Conservation (phyloP, 2,797 vertebrate genomes). For the Mormyrus hasselquistii region DNA sequence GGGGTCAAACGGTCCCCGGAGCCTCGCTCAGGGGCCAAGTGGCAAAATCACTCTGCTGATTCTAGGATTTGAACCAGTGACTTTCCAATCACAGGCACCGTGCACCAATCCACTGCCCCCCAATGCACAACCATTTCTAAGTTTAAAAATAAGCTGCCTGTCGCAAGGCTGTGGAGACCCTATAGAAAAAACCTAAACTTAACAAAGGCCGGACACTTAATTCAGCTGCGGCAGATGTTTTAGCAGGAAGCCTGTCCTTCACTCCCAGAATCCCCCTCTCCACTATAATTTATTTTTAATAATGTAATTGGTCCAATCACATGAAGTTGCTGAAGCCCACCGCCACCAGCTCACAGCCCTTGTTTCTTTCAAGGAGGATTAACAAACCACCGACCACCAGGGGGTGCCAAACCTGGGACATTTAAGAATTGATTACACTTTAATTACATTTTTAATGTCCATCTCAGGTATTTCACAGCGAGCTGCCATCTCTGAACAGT, state of each 20-base stretch:
- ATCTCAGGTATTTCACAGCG: not conserved
- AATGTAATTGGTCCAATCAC: not conserved
- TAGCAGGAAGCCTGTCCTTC: not conserved
- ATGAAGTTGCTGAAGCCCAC: not conserved
- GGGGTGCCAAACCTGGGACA: not conserved
- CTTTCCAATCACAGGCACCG: not conserved
- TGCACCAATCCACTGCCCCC: not conserved
- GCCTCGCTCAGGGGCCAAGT: not conserved
- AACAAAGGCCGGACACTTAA: not conserved
- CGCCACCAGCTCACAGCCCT: not conserved
- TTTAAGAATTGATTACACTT: not conserved
- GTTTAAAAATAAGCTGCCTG: not conserved
- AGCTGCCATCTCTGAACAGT: not conserved
- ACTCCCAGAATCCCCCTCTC: not conserved
- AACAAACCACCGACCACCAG: slow-evolving; percentile 1
- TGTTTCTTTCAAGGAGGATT: not conserved
- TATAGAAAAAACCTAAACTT: not conserved
- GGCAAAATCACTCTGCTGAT: not conserved
- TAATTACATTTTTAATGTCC: not conserved
- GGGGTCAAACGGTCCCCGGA: not conserved
- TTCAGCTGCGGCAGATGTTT: not conserved
- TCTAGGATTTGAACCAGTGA: not conserved
- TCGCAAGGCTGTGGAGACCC: not conserved
- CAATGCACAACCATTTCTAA: not conserved
- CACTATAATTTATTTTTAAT: not conserved